Conservation (phyloP, 2,888 invertebrate species). For the Dryobota labecula region DNA sequence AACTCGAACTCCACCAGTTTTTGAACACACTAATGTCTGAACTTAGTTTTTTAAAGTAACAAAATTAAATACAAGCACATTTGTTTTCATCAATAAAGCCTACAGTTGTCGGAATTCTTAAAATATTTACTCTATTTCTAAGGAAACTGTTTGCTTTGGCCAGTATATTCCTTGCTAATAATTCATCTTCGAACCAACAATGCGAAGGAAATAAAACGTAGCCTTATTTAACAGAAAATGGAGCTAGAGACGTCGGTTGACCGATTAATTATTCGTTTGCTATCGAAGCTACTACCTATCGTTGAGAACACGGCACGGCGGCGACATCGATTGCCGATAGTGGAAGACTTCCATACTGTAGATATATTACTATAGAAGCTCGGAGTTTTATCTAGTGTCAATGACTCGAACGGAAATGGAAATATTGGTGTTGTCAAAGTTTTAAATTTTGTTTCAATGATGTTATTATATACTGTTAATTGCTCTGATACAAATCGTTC, state of each 20-base stretch:
- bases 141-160: constrained; percentile 25
- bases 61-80: constrained; percentile 15
- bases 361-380: background rate
- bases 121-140: constrained; percentile 49
- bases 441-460: background rate
- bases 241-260: constrained; percentile 79
- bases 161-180: constrained; percentile 39
- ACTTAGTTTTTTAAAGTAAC: constrained; percentile 2
- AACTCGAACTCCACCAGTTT: constrained; percentile 6
- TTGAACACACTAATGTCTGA: constrained; percentile 9
- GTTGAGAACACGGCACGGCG: constrained; percentile 78
- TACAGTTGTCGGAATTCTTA: constrained; percentile 22
- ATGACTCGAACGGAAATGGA: background rate
- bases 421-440: background rate
- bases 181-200: constrained; percentile 47
- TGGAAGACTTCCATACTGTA: constrained; percentile 30
- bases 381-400: background rate
- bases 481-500: background rate
- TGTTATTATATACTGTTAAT: background rate
- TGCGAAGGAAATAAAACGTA: constrained; percentile 59
- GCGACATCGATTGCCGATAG: constrained; percentile 83
- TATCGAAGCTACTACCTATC: constrained; percentile 73
- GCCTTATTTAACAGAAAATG: constrained; percentile 78
- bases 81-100: constrained; percentile 33
- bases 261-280: constrained; percentile 88